Conservation (phyloP, 2,797 vertebrate genomes). For the Lithobates pipiens region DNA sequence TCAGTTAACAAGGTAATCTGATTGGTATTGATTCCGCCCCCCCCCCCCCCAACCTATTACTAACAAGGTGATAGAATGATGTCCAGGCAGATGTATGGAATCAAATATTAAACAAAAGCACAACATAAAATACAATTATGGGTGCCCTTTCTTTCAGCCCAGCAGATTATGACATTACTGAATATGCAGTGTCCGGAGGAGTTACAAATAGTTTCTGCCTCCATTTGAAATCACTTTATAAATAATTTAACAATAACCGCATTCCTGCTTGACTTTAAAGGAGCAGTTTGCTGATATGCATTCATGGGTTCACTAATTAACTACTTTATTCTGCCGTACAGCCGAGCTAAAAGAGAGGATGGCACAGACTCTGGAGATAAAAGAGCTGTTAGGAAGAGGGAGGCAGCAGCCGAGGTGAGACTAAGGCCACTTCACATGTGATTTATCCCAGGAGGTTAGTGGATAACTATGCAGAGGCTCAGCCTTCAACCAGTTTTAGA, state of each 20-base stretch:
- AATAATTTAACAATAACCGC: slow-evolving; percentile 60
- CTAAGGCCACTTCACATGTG: slow-evolving; percentile 58
- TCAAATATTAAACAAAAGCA: slow-evolving; percentile 85
- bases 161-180: slow-evolving; percentile 86
- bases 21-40: slow-evolving; percentile 84
- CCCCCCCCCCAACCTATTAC: slow-evolving; percentile 79
- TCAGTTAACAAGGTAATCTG: slow-evolving; percentile 92
- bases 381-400: slow-evolving; percentile 36
- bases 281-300: slow-evolving; percentile 65
- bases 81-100: slow-evolving; percentile 90
- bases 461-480: slow-evolving; percentile 50
- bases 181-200: slow-evolving; percentile 76
- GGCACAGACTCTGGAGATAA: slow-evolving; percentile 48
- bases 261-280: slow-evolving; percentile 58
- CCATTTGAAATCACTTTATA: slow-evolving; percentile 57
- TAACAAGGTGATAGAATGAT: slow-evolving; percentile 89
- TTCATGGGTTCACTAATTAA: slow-evolving; percentile 72
- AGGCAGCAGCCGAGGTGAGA: slow-evolving; percentile 54
- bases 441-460: slow-evolving; percentile 55
- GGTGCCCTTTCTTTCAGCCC: slow-evolving; percentile 81
- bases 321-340: slow-evolving; percentile 65
- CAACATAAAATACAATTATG: slow-evolving; percentile 88
- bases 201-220: slow-evolving; percentile 57
- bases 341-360: slow-evolving; percentile 51
- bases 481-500: slow-evolving; percentile 53